These are phyloP conservation scores for Drosophila helvetica DNA, from an alignment of 2,888 invertebrate species.

Conservation along the genomic window DNA sequence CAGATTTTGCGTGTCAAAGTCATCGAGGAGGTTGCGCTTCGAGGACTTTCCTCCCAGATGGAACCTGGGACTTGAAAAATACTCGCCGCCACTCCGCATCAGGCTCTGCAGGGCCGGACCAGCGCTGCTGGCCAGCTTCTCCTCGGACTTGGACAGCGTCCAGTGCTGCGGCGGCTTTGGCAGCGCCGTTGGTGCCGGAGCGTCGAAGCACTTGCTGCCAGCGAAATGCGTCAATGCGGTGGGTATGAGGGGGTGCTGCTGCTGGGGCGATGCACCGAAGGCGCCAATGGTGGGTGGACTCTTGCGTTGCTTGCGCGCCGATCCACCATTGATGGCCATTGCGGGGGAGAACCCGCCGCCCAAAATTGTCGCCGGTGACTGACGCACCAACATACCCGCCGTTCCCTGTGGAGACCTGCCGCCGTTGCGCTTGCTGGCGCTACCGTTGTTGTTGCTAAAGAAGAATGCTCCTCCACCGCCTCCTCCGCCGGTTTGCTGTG, in stretches of 20 bases:
- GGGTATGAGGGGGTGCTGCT: conserved; percentile 79
- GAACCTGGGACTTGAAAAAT: conserved; percentile 50
- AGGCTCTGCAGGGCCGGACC: conserved; percentile 72
- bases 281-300: conserved; percentile 52
- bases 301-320: conserved; percentile 76
- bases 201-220: conserved; percentile 92
- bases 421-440: conserved; percentile 38
- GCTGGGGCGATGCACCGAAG: conserved; percentile 56
- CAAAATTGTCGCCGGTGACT: conserved; percentile 80
- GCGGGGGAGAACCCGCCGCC: conserved; percentile 67
- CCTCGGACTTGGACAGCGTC: conserved; percentile 84
- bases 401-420: conserved; percentile 66
- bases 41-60: conserved; percentile 72
- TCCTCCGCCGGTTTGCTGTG: conserved; percentile 58
- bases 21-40: conserved; percentile 83
- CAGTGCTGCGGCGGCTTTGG: conserved; percentile 93
- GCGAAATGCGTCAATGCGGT: conserved; percentile 85
- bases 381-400: conserved; percentile 48
- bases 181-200: conserved; percentile 90
- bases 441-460: conserved; percentile 61
- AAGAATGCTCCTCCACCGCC: conserved; percentile 63
- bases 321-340: conserved; percentile 44
- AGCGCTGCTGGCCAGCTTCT: conserved; percentile 84
- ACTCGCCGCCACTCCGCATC: conserved; percentile 45
- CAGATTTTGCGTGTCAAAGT: conserved; percentile 86